Evolutionary conservation across 2,797 vertebrate species (phyloP).

Genomic region (Oceanodroma leucorhoa): DNA sequence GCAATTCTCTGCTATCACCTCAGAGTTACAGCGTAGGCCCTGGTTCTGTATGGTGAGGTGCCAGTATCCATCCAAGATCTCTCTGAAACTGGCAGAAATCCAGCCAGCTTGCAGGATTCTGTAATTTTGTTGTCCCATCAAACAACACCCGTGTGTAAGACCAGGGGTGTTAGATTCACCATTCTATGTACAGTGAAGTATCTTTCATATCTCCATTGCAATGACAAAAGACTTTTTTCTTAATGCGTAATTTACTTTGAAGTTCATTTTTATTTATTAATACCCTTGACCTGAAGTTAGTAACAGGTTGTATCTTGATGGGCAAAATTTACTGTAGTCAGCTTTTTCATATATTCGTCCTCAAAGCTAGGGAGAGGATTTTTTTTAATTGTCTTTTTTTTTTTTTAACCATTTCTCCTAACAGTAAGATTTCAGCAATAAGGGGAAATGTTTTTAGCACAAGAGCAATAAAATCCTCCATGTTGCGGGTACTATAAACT

Average conservation of each 20-base stretch:
- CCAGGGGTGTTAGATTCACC: neutral
- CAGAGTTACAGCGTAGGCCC: neutral
- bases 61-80: neutral
- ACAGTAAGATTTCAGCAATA: conserved; percentile 43
- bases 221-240: neutral
- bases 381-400: neutral
- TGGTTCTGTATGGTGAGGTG: rapidly evolving
- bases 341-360: neutral
- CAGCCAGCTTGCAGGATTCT: neutral
- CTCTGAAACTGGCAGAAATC: neutral
- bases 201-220: neutral
- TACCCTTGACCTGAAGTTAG: neutral
- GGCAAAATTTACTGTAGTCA: neutral
- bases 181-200: neutral
- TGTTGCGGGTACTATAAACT: neutral
- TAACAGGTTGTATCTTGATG: neutral
- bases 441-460: neutral
- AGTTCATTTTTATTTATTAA: neutral
- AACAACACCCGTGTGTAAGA: rapidly evolving
- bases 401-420: neutral
- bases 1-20: neutral
- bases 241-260: neutral
- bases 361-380: neutral
- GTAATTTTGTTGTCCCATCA: neutral
- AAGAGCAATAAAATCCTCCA: conserved; percentile 56